A percentile compares a stretch with the other conserved stretches of the same genome.
phyloP scores from a whole-genome alignment of 2,888 invertebrate species.

The Nomada lathburiana region DNA sequence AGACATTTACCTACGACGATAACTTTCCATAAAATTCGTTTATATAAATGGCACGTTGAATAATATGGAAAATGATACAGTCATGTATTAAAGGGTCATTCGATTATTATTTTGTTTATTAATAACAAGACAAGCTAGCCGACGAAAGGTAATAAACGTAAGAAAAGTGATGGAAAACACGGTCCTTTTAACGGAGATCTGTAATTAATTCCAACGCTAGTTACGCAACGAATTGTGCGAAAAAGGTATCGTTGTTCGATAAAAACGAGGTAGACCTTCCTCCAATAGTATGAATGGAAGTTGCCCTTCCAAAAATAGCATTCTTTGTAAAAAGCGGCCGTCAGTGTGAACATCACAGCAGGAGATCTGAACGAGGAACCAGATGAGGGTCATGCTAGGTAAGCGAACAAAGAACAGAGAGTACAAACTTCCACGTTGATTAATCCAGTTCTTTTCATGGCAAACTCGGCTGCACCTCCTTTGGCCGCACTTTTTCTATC shows the following conservation, averaged over 20 bases:
- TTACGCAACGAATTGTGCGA: slow-evolving; percentile 33
- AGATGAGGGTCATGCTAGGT: slow-evolving; percentile 63
- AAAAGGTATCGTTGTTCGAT: background rate
- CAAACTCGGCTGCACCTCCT: slow-evolving; percentile 32
- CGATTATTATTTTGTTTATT: too few relatives aligned
- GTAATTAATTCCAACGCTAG: slow-evolving; percentile 1
- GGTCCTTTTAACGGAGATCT: too few relatives aligned
- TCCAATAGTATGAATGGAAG: slow-evolving; percentile 48
- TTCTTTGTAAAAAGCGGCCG: slow-evolving; percentile 56
- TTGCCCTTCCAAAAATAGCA: slow-evolving; percentile 45
- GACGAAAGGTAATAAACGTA: too few relatives aligned
- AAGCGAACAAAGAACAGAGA: slow-evolving; percentile 62
- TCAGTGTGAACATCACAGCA: slow-evolving; percentile 53
- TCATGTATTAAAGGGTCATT: too few relatives aligned
- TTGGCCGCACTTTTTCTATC: slow-evolving; percentile 14
- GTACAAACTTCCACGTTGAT: slow-evolving; percentile 65
- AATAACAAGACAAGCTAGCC: too few relatives aligned
- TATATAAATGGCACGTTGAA: too few relatives aligned
- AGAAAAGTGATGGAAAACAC: too few relatives aligned
- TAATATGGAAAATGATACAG: too few relatives aligned
- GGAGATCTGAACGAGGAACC: slow-evolving; percentile 55
- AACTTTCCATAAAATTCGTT: too few relatives aligned
- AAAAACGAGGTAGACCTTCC: slow-evolving; percentile 14
- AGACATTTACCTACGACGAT: too few relatives aligned
- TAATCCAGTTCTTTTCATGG: slow-evolving; percentile 70